A percentile compares a stretch with the other conserved stretches of the same genome.
These are phyloP conservation scores for Galeruca laticollis DNA, from an alignment of 2,888 invertebrate species.

Conservation along the genomic window DNA sequence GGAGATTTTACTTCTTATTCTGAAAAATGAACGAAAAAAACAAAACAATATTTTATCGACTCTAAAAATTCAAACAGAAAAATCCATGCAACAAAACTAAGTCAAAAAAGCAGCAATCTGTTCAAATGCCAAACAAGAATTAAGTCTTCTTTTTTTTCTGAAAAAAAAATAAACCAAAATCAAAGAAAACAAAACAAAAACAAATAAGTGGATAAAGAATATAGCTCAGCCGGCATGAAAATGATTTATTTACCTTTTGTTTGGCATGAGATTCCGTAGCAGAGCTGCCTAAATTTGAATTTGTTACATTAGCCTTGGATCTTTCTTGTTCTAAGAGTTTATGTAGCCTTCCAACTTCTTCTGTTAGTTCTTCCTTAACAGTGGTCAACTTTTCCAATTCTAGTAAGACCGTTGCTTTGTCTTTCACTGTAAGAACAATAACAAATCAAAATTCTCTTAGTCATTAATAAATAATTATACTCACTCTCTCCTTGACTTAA, in stretches of 20 bases:
- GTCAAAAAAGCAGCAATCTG: conserved; percentile 8
- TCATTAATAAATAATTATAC: conserved; percentile 22
- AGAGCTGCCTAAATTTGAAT: conserved; percentile 57
- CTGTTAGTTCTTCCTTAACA: conserved; percentile 79
- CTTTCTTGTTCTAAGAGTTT: conserved; percentile 82
- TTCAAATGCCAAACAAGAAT: conserved; percentile 21
- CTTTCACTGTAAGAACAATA: conserved; percentile 75
- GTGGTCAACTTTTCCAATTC: conserved; percentile 79
- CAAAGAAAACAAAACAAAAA: conserved; percentile 27
- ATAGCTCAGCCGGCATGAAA: conserved; percentile 1
- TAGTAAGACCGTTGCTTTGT: conserved; percentile 80
- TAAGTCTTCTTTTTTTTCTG: conserved; percentile 51
- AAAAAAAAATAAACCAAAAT: conserved; percentile 40
- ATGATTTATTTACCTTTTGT: conserved; percentile 35
- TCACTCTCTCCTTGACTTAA: conserved; percentile 63
- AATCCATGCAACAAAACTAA: conserved; percentile 15
- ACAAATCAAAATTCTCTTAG: conserved; percentile 15
- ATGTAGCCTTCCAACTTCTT: conserved; percentile 77
- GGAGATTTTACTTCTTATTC: conserved; percentile 51
- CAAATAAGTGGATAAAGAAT: conserved; percentile 26
- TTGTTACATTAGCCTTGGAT: conserved; percentile 64
- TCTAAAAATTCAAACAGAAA: conserved; percentile 33
- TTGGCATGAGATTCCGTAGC: conserved; percentile 39
- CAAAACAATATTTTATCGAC: conserved; percentile 17
- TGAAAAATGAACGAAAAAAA: conserved; percentile 44